Evolutionary conservation across 2,113 vertebrate genomes (phyloP), one percentile per base, ranked within the genome.

Genomic region (Lanius ludovicianus): DNA sequence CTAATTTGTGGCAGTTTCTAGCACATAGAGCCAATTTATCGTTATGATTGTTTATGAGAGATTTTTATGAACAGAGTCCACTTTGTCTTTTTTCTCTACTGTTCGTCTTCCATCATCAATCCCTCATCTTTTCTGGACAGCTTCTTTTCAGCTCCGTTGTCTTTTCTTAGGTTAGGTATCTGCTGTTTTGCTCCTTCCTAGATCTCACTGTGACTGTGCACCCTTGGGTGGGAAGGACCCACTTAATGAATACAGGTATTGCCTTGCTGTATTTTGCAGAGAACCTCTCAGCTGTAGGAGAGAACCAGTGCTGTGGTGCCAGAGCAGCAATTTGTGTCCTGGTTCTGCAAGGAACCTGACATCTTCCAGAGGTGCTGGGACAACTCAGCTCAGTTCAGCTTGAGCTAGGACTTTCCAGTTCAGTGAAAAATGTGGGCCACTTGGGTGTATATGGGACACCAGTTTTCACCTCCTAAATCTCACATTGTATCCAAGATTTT

Each of bases 311-410:
- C 46, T 53, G 46, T 33, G 24, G 13, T 47, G 31, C 25, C 21
- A 18, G 78, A 47, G 71, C n/a, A n/a, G 33, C 14, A 3, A 1
- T 1, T 41, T 6, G 0, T 71, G 41, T 33, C 41, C 27, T 23
- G 33, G n/a, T n/a, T 84, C 55, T 84, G 55, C 68, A 60, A 47
- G 53, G 27, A 86, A 18, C 41, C 20, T 20, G 20, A 39, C 22
- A 1, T 69, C 42, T 77, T 84, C 64, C 52, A 62, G 33, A 59
- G 67, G 42, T 37, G 13, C 27, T 50, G 17, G 25, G 30, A 55
- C 35, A 37, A 11, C 20, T 8, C 7, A 30, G 15, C 37, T 86
- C 55, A 25, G 17, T 67, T 77, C 46, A 65, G 24, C 21, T 62
- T 22, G 5, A 46, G 15, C 35, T 31, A 4, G 25, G 24, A 25